Evolutionary conservation across 2,113 vertebrate species (phyloP).

Genomic region (Paralichthys olivaceus): DNA sequence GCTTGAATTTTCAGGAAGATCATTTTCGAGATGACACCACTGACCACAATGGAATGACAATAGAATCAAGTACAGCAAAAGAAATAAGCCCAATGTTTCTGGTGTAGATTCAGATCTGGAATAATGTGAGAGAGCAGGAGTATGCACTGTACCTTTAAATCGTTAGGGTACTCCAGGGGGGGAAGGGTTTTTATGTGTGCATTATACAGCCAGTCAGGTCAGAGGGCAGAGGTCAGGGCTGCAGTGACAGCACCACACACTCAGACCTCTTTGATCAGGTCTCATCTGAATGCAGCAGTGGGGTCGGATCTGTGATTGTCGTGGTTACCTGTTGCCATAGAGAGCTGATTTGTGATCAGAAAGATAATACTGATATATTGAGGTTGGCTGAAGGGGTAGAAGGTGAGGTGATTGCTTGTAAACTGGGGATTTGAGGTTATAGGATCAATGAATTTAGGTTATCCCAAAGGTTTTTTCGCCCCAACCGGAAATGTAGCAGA

Average conservation of each 20-base stretch:
- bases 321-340: conserved; percentile 5
- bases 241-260: conserved; percentile 17
- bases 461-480: background rate
- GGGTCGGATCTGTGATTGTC: conserved; percentile 42
- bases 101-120: conserved; percentile 2
- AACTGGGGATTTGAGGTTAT: conserved; percentile 43
- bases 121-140: conserved; percentile 3
- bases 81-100: background rate
- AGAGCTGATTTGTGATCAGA: conserved; percentile 56
- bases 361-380: conserved; percentile 43
- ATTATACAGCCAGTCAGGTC: conserved; percentile 34
- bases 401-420: conserved; percentile 61
- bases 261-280: conserved; percentile 18
- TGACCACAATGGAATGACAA: background rate
- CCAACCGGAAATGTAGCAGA: background rate
- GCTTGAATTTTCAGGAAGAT: background rate
- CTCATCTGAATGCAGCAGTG: conserved; percentile 37
- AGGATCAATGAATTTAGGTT: conserved; percentile 34
- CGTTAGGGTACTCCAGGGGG: background rate
- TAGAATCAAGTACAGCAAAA: background rate
- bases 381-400: conserved; percentile 32
- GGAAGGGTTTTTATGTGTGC: conserved; percentile 6
- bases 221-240: conserved; percentile 40
- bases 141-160: background rate
- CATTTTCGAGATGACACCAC: background rate